Percentiles rank a stretch among this genome's conserved stretches.
Evolutionary conservation across 2,888 invertebrate species (phyloP).

Genomic region (Poecilus cupreus): DNA sequence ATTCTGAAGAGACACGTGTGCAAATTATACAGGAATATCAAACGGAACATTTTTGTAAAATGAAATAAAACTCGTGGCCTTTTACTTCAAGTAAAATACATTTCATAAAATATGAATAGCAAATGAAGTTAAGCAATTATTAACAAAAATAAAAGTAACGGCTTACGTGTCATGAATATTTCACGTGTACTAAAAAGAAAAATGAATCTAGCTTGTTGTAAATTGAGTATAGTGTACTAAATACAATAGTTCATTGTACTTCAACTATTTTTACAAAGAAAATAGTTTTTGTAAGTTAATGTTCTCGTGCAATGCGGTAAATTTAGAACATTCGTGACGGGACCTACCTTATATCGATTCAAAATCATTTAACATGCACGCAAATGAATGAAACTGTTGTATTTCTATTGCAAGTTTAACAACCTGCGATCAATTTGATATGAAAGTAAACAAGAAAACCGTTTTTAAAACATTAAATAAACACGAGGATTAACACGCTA

Average conservation of each 20-base stretch:
- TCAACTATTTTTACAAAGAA: constrained; percentile 10
- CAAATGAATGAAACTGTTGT: background rate
- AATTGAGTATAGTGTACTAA: background rate
- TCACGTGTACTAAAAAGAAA: background rate
- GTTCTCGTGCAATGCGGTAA: background rate
- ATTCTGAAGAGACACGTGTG: too few species aligned
- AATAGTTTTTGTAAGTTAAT: constrained; percentile 12
- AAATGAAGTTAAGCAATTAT: too few species aligned
- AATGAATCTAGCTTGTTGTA: background rate
- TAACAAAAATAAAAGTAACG: background rate
- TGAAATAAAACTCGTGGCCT: too few species aligned
- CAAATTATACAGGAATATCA: too few species aligned
- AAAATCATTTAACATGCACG: constrained; percentile 7
- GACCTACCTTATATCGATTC: background rate
- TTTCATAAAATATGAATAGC: too few species aligned
- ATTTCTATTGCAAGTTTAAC: constrained; percentile 22
- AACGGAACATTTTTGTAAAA: too few species aligned
- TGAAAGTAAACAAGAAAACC: constrained; percentile 12
- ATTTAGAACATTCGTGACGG: constrained; percentile 39
- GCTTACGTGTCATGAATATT: background rate
- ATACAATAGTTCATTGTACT: constrained; percentile 1
- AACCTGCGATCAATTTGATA: background rate
- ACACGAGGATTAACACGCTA: background rate
- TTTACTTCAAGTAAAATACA: too few species aligned
- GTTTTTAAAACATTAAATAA: background rate